Evolutionary conservation across 64 coral and sea anemone species (phyloP), one percentile per base, ranked within the genome.

Genomic region (Anthopleura sola): DNA sequence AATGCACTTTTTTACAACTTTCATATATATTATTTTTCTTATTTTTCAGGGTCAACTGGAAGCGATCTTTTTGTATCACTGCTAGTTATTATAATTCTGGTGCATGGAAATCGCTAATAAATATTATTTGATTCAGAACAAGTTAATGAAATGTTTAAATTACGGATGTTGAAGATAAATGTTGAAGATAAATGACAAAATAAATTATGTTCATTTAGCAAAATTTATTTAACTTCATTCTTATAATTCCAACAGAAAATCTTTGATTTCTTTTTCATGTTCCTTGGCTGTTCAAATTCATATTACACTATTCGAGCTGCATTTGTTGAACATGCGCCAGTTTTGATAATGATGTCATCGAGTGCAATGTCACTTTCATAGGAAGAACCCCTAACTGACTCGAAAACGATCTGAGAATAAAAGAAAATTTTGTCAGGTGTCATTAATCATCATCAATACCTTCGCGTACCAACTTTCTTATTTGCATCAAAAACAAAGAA

Each of bases 331-430:
- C 76, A 79, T 1, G 37, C 18, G 6, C 76, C 38, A 79, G 24
- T 37, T 38, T 44, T 79, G 34, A 79, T 44, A 6, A 23, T 44
- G 37, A 79, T 44, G 38, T 79, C 76, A 48, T 79, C 76, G 5
- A 79, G 76, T 26, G 76, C 76, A 48, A 79, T 79, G 47, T 79
- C 76, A 79, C 76, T 79, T 19, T 19, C 2, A 79, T 44, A 79
- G 5, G 76, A 79, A 23, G 37, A 44, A 1, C 76, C 76, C 15
- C 15, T 20, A 21, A 79, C 76, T 15, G 37, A 20, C 39, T 79
- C 37, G 23, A 79, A 79, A 11, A 79, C 76, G 14, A 79, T 48
- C 76, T 79, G 28, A 12, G 28, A 32, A 71, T 14, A 71, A 71
- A 36, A 32, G 28, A 15, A 12, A 62, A 3, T 9, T 62, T 21